These are phyloP conservation scores for Coremacera marginata DNA, from an alignment of 2,888 invertebrate genomes.

Conservation along the genomic window DNA sequence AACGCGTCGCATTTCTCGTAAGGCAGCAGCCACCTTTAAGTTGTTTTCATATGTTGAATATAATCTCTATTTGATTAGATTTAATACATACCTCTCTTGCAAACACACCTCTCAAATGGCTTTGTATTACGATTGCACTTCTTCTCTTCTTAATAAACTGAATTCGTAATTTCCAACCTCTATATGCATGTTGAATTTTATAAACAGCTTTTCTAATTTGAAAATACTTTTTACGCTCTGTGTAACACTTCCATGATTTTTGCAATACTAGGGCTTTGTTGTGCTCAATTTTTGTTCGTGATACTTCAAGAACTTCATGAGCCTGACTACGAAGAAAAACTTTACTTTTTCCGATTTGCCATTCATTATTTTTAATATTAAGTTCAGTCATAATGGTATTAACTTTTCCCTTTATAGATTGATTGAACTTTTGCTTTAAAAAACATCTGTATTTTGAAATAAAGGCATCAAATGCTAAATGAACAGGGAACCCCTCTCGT, in stretches of 20 bases:
- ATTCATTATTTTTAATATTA: slow-evolving; percentile 80
- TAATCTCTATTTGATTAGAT: neutral
- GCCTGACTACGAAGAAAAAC: slow-evolving; percentile 85
- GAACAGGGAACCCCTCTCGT: slow-evolving; percentile 90
- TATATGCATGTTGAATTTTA: slow-evolving; percentile 85
- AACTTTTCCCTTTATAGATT: slow-evolving; percentile 58
- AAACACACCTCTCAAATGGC: slow-evolving; percentile 89
- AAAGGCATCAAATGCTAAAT: slow-evolving; percentile 83
- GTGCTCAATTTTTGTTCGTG: slow-evolving; percentile 77
- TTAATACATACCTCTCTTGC: slow-evolving; percentile 79
- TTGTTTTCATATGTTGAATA: neutral
- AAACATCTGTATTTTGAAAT: slow-evolving; percentile 83
- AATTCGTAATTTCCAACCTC: slow-evolving; percentile 87
- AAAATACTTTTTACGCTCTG: slow-evolving; percentile 76
- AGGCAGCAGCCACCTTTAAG: slow-evolving; percentile 78
- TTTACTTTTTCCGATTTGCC: slow-evolving; percentile 90
- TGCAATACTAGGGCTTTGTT: slow-evolving; percentile 82
- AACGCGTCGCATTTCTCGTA: slow-evolving; percentile 87
- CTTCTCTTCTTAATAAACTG: slow-evolving; percentile 84
- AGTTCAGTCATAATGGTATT: slow-evolving; percentile 73
- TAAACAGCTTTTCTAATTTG: slow-evolving; percentile 77
- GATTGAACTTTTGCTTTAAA: slow-evolving; percentile 57
- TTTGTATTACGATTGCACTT: slow-evolving; percentile 87
- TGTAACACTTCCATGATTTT: slow-evolving; percentile 79
- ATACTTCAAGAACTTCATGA: slow-evolving; percentile 87